Percentiles rank a stretch among this genome's conserved stretches.
Evolutionary conservation across 2,113 vertebrate species (phyloP).

Genomic region (Ivindomyrus marchei): DNA sequence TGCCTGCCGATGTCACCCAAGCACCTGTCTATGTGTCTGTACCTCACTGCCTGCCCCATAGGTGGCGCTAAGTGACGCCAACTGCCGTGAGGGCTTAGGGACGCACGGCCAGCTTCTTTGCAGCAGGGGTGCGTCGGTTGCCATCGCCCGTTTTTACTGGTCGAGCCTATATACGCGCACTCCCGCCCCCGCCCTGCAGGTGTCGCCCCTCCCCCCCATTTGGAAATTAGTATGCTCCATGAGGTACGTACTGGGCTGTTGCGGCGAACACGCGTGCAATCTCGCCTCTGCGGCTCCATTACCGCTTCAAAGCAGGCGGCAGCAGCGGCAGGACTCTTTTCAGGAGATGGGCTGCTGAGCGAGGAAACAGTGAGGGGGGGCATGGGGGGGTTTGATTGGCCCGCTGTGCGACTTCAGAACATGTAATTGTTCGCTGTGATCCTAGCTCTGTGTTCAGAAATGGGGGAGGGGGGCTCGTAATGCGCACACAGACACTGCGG

Average conservation of each 20-base stretch:
- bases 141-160: slow-evolving; percentile 73
- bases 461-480: neutral
- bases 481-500: neutral
- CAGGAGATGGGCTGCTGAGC: slow-evolving; percentile 39
- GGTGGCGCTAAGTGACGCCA: slow-evolving; percentile 41
- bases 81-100: slow-evolving; percentile 13
- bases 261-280: slow-evolving; percentile 62
- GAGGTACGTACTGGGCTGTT: slow-evolving; percentile 64
- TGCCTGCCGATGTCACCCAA: neutral
- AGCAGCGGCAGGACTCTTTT: neutral
- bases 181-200: slow-evolving; percentile 61
- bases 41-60: slow-evolving; percentile 47
- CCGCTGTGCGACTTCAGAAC: neutral
- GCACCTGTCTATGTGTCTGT: neutral
- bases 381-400: slow-evolving; percentile 14
- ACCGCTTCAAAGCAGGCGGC: slow-evolving; percentile 42
- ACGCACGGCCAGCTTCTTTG: slow-evolving; percentile 54
- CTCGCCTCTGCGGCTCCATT: slow-evolving; percentile 65
- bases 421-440: slow-evolving; percentile 13
- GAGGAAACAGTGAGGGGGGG: slow-evolving; percentile 36
- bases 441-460: neutral
- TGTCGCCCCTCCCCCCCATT: slow-evolving; percentile 68
- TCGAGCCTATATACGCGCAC: slow-evolving; percentile 61
- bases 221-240: slow-evolving; percentile 67
- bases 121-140: slow-evolving; percentile 54